These are phyloP conservation scores for Cordilura impudica DNA, from an alignment of 2,888 invertebrate species.

Conservation along the genomic window DNA sequence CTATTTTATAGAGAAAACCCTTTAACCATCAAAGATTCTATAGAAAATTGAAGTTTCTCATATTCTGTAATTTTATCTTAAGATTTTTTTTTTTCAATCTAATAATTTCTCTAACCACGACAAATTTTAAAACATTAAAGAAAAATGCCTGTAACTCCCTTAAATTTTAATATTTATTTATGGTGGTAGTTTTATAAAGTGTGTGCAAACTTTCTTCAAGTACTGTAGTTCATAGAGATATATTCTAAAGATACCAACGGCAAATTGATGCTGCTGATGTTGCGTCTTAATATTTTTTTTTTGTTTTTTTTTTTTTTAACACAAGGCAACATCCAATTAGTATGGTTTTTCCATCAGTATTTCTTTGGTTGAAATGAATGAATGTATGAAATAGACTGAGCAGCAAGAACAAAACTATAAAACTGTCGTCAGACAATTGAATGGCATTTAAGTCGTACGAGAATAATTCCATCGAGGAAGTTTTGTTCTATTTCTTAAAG, in stretches of 20 bases:
- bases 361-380: constrained; percentile 18
- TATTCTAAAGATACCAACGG: constrained; percentile 35
- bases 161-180: too few relatives aligned
- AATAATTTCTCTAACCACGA: too few relatives aligned
- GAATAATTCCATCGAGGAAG: constrained; percentile 27
- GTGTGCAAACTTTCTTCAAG: neutral
- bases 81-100: too few relatives aligned
- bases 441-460: constrained; percentile 64
- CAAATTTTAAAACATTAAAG: too few relatives aligned
- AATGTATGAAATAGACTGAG: constrained; percentile 4
- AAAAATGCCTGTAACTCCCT: too few relatives aligned
- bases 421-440: constrained; percentile 75
- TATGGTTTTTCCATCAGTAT: constrained; percentile 52
- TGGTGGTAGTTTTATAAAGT: too few relatives aligned
- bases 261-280: constrained; percentile 43
- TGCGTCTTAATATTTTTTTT: constrained; percentile 43
- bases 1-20: too few relatives aligned
- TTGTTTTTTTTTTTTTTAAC: constrained; percentile 29
- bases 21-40: too few relatives aligned
- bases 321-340: constrained; percentile 72
- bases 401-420: constrained; percentile 65
- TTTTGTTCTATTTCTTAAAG: constrained; percentile 8
- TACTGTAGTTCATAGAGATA: constrained; percentile 11
- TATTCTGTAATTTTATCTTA: too few relatives aligned
- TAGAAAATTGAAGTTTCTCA: too few relatives aligned